These are phyloP conservation scores for Brachionus paranguensis DNA, from an alignment of 1,140 invertebrate genomes.

Conservation along the genomic window DNA sequence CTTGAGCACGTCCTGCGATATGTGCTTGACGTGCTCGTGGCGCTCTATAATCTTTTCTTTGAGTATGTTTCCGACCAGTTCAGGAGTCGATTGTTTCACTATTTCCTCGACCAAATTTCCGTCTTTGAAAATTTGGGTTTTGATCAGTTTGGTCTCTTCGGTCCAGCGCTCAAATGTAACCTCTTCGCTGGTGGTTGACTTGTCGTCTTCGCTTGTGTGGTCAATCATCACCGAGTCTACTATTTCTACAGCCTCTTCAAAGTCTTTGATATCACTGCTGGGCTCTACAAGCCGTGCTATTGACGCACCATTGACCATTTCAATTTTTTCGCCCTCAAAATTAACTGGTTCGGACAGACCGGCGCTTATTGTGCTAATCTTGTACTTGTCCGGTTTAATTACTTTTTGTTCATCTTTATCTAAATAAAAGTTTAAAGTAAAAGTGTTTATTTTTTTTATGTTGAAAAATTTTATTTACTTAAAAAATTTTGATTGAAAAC, in stretches of 20 bases:
- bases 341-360: background rate
- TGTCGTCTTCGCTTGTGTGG: conserved; percentile 28
- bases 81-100: background rate
- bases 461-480: background rate
- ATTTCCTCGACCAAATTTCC: conserved; percentile 30
- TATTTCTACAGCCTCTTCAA: conserved; percentile 28
- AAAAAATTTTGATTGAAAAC: conserved; percentile 2
- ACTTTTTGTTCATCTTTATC: background rate
- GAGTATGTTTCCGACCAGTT: background rate
- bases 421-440: background rate
- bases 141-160: background rate
- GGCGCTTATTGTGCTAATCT: background rate
- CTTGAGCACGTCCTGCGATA: background rate
- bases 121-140: conserved; percentile 3
- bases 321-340: background rate
- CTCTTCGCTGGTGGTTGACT: conserved; percentile 15
- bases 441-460: background rate
- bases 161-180: conserved; percentile 13
- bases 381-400: background rate
- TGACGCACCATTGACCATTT: background rate
- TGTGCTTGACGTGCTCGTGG: background rate
- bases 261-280: background rate
- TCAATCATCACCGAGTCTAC: conserved; percentile 30
- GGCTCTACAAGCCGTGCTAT: background rate
- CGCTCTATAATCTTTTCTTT: conserved; percentile 16